Conservation (phyloP, 2,113 vertebrate genomes). For the Megaleporinus macrocephalus region DNA sequence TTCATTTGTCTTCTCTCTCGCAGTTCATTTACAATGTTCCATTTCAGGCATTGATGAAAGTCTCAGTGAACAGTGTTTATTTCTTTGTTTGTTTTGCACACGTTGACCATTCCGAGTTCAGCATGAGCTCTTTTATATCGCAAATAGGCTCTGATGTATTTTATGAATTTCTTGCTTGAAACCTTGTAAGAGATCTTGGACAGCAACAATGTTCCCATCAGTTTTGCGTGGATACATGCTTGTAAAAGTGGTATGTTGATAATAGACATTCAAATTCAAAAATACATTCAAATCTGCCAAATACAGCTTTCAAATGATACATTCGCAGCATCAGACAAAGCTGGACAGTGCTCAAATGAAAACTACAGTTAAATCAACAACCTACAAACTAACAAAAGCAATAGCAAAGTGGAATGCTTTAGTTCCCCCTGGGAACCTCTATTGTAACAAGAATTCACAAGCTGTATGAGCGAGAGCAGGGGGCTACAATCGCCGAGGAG, state of each 20-base stretch:
- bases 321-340: no score
- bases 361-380: no score
- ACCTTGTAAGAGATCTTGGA: not conserved
- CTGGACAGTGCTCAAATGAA: no score
- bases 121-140: not conserved
- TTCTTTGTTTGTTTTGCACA: not conserved
- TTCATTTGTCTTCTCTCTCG: not conserved
- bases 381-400: no score
- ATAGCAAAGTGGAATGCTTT: no score
- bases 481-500: no score
- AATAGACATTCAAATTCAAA: no score
- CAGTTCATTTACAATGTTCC: constrained; percentile 12
- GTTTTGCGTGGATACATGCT: not conserved
- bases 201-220: not conserved
- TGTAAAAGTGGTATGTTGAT: not conserved
- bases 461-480: no score
- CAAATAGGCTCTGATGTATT: not conserved
- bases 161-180: not conserved
- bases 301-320: no score
- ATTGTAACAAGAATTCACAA: no score
- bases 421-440: no score
- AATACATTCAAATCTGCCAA: no score
- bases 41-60: constrained; percentile 16
- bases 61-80: constrained; percentile 11
- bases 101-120: not conserved